phyloP scores from a whole-genome alignment of 2,113 vertebrate species.

The Python bivittatus region DNA sequence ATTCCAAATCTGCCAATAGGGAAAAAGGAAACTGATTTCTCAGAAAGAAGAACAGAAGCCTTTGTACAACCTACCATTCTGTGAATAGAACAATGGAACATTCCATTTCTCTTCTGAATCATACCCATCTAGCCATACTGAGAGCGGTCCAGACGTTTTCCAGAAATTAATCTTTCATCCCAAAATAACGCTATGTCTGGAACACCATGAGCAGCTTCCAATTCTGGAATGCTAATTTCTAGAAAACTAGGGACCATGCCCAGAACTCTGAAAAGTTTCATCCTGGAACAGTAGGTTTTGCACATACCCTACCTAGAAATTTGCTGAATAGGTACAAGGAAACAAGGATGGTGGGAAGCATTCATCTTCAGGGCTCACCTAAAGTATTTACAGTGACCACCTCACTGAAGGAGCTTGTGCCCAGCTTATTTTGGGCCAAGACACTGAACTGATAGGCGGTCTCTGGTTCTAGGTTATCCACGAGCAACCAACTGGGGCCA shows the following conservation, averaged over 20 bases:
- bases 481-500: conserved; percentile 88
- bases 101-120: neutral
- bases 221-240: neutral
- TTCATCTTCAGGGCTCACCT: conserved; percentile 75
- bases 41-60: neutral
- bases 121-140: neutral
- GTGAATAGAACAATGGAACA: neutral
- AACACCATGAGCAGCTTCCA: neutral
- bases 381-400: conserved; percentile 99
- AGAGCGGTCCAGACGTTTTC: neutral
- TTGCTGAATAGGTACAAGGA: neutral
- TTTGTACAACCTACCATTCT: neutral
- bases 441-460: conserved; percentile 99
- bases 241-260: neutral
- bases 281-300: neutral
- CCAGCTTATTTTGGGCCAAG: conserved; percentile 98
- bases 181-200: neutral
- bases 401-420: conserved; percentile 98
- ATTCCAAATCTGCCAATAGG: neutral
- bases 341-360: neutral
- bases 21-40: neutral
- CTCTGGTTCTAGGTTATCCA: conserved; percentile 92
- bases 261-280: neutral
- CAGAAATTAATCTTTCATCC: neutral
- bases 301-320: neutral